These are phyloP conservation scores for Hipposideros armiger DNA, from an alignment of 2,113 vertebrate species.

Conservation along the genomic window DNA sequence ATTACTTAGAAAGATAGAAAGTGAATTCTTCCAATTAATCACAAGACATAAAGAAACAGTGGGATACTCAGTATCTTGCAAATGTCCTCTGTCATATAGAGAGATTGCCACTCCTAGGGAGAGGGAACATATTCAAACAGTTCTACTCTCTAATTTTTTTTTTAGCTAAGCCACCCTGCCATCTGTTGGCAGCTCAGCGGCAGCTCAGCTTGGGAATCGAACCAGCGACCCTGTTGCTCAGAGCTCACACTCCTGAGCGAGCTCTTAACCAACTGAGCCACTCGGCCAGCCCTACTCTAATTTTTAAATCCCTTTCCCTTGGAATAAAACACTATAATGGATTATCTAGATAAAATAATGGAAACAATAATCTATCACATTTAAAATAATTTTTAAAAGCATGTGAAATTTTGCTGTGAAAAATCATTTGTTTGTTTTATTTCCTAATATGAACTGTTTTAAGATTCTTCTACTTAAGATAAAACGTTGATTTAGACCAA, in stretches of 20 bases:
- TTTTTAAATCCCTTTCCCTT: background rate
- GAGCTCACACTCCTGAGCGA: too few species aligned
- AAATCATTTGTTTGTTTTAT: background rate
- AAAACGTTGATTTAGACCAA: background rate
- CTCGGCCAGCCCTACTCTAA: background rate
- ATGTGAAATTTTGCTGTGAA: background rate
- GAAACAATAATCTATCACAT: background rate
- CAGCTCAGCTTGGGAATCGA: too few species aligned
- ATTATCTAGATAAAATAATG: background rate
- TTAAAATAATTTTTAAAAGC: background rate
- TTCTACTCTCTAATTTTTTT: background rate
- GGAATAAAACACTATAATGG: background rate
- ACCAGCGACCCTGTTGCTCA: too few species aligned
- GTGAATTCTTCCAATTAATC: background rate
- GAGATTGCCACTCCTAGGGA: background rate
- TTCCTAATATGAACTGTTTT: background rate
- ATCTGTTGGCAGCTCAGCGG: too few species aligned
- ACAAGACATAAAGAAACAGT: background rate
- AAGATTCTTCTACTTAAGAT: background rate
- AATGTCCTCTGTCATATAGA: background rate
- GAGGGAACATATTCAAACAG: background rate
- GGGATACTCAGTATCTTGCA: background rate
- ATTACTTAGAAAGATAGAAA: conserved; percentile 4
- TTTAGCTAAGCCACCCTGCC: too few species aligned
- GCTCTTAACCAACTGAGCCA: too few species aligned